Conservation (phyloP, 2,113 vertebrate genomes). For the Onychostruthus taczanowskii region DNA sequence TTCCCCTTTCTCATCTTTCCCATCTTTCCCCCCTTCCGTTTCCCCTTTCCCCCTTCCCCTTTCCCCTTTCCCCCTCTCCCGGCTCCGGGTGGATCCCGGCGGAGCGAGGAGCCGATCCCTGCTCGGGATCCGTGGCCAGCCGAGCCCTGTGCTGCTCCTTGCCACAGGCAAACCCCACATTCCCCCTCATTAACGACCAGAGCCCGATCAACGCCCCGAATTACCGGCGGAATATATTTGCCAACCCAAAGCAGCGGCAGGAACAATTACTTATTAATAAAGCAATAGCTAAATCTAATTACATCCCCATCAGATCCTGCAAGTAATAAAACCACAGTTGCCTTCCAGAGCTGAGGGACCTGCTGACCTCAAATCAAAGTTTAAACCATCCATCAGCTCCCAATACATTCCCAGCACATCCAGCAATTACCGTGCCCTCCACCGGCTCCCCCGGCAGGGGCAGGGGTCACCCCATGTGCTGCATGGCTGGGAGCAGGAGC, state of each 20-base stretch:
- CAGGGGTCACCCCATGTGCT: constrained; percentile 55
- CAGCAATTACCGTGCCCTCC: constrained; percentile 73
- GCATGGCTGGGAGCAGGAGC: constrained; percentile 72
- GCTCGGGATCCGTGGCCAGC: neutral
- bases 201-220: constrained; percentile 48
- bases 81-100: neutral
- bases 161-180: constrained; percentile 8
- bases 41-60: too few relatives aligned
- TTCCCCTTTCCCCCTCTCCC: too few relatives aligned
- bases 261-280: constrained; percentile 81
- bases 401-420: constrained; percentile 67
- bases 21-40: too few relatives aligned
- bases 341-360: constrained; percentile 70
- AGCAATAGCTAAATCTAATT: constrained; percentile 80
- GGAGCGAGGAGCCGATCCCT: neutral
- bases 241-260: constrained; percentile 48
- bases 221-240: constrained; percentile 69
- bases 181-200: constrained; percentile 66
- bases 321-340: constrained; percentile 72
- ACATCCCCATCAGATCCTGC: constrained; percentile 75
- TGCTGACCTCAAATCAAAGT: constrained; percentile 73
- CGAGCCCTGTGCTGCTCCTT: neutral
- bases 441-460: constrained; percentile 56
- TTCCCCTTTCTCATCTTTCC: too few relatives aligned
- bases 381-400: constrained; percentile 73